A percentile compares a stretch with the other conserved stretches of the same genome.
phyloP scores from a whole-genome alignment of 1,140 invertebrate species.

The Drosophila kohkoa region DNA sequence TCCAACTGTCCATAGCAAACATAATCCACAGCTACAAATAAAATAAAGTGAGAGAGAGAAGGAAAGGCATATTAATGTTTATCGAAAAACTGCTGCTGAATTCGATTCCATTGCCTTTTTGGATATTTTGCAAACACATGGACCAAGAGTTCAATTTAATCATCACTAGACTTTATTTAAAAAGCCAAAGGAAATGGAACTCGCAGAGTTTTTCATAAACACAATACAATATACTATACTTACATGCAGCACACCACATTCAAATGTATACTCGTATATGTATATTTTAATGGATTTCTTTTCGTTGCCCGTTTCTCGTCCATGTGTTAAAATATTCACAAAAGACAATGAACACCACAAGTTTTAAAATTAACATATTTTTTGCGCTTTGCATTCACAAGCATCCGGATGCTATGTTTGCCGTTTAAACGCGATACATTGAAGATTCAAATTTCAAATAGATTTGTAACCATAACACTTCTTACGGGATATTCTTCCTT shows the following conservation, averaged over 20 bases:
- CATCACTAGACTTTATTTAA: conserved; percentile 21
- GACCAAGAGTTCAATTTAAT: conserved; percentile 64
- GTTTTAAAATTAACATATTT: neutral
- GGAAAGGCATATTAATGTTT: conserved; percentile 34
- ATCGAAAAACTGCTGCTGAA: conserved; percentile 73
- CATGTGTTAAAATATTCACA: conserved; percentile 79
- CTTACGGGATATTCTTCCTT: neutral
- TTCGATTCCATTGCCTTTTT: conserved; percentile 82
- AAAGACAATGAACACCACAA: conserved; percentile 61
- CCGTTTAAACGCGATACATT: neutral
- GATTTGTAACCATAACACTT: neutral
- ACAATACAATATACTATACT: conserved; percentile 63
- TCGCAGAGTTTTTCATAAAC: conserved; percentile 70
- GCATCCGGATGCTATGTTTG: conserved; percentile 4
- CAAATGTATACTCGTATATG: conserved; percentile 1
- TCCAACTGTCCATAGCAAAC: conserved; percentile 80
- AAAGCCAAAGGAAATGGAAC: conserved; percentile 83
- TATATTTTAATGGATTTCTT: neutral
- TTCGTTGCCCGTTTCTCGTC: conserved; percentile 45
- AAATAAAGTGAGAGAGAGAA: conserved; percentile 45
- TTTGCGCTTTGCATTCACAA: neutral
- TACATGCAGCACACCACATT: conserved; percentile 47
- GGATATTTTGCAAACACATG: conserved; percentile 81
- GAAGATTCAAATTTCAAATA: neutral
- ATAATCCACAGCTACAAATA: conserved; percentile 75